Conservation (phyloP, 2,113 vertebrate genomes). For the Riparia riparia region DNA sequence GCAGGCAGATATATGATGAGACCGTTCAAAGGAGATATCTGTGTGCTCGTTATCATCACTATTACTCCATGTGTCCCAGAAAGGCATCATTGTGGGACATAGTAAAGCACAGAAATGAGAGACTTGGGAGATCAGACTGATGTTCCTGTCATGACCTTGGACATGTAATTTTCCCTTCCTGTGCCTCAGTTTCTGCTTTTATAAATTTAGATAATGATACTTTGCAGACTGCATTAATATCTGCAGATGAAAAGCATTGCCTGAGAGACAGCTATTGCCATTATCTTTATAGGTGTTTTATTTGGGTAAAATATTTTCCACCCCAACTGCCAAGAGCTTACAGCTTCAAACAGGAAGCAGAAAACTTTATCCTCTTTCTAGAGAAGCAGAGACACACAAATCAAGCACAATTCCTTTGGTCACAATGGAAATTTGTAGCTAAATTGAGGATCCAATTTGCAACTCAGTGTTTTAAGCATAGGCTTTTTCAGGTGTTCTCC, state of each 20-base stretch:
- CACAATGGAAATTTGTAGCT: neutral
- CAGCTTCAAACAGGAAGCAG: neutral
- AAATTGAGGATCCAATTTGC: neutral
- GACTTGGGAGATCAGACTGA: neutral
- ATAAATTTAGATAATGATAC: neutral
- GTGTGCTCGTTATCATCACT: slow-evolving; percentile 4
- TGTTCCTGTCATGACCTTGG: neutral
- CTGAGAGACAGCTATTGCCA: neutral
- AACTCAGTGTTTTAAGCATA: neutral
- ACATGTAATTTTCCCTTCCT: neutral
- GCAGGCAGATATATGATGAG: slow-evolving; percentile 16
- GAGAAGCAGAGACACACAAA: neutral
- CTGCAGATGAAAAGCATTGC: neutral
- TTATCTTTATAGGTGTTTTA: neutral
- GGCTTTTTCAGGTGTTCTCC: slow-evolving; percentile 42
- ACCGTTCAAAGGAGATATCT: slow-evolving; percentile 30
- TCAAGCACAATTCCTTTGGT: neutral
- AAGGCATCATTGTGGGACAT: neutral
- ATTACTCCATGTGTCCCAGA: neutral
- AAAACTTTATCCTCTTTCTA: neutral
- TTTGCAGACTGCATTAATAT: neutral
- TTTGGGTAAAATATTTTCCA: neutral
- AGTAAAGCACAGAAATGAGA: neutral
- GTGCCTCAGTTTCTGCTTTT: slow-evolving; percentile 37
- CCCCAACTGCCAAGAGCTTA: neutral